These are phyloP conservation scores for Mythimna impura DNA, from an alignment of 2,888 invertebrate species.

Conservation along the genomic window DNA sequence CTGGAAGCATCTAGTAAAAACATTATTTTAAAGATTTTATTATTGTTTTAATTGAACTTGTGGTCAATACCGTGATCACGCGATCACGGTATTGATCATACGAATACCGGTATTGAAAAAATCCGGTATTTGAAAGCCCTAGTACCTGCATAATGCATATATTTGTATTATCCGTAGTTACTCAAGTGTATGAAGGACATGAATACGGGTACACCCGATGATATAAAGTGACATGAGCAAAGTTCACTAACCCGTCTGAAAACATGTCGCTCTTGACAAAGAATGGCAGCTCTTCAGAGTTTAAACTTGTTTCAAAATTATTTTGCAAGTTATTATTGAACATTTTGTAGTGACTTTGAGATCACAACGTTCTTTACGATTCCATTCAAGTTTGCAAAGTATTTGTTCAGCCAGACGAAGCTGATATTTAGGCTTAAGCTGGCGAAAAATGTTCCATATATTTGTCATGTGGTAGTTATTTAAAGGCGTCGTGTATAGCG, in stretches of 20 bases:
- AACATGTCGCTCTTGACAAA: conserved; percentile 33
- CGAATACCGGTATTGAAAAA: too few species aligned
- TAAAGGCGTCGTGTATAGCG: conserved; percentile 50
- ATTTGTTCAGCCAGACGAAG: conserved; percentile 24
- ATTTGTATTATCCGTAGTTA: conserved; percentile 6
- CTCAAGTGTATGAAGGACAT: conserved; percentile 16
- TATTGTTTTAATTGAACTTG: too few species aligned
- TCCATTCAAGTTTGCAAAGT: conserved; percentile 38
- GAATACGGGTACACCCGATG: neutral
- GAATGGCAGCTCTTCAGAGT: conserved; percentile 30
- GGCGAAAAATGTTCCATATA: conserved; percentile 42
- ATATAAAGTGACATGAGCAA: conserved; percentile 29
- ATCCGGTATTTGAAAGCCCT: too few species aligned
- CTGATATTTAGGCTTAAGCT: conserved; percentile 15
- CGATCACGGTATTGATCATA: too few species aligned
- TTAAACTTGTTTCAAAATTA: conserved; percentile 33
- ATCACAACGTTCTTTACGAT: conserved; percentile 40
- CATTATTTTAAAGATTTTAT: too few species aligned
- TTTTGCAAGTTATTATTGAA: conserved; percentile 39
- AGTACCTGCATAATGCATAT: neutral
- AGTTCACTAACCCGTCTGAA: conserved; percentile 49
- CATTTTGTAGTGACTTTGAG: conserved; percentile 35
- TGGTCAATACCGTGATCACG: too few species aligned
- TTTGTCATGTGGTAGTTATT: conserved; percentile 57
- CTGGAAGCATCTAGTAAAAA: too few species aligned